A percentile compares a stretch with the other conserved stretches of the same genome.
phyloP scores from a whole-genome alignment of 2,797 vertebrate species.

The Pseudochirops corinnae region DNA sequence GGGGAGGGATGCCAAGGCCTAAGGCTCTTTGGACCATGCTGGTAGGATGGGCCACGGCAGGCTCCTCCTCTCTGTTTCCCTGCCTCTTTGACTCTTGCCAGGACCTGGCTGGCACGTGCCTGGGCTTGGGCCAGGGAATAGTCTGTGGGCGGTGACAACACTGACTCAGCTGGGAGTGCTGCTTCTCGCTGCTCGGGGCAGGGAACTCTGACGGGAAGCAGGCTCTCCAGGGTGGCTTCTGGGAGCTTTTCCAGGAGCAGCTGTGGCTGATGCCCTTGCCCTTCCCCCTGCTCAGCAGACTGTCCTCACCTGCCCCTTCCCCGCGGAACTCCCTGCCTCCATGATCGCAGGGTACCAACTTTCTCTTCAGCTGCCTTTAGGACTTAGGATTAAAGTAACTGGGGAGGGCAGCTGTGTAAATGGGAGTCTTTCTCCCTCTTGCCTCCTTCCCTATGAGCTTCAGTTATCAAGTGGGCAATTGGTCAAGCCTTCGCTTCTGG shows the following conservation, averaged over 20 bases:
- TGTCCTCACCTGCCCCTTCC: constrained; percentile 65
- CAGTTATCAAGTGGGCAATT: neutral
- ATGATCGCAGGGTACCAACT: neutral
- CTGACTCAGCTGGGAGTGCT: neutral
- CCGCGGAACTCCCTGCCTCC: neutral
- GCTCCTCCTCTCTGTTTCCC: neutral
- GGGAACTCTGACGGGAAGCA: constrained; percentile 43
- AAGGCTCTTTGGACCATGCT: neutral
- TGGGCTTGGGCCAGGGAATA: constrained; percentile 44
- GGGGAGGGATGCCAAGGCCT: accelerated
- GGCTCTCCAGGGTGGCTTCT: constrained; percentile 57
- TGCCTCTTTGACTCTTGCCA: neutral
- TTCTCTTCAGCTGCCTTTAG: constrained; percentile 3
- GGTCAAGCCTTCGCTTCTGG: neutral
- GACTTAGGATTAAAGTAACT: neutral
- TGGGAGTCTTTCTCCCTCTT: neutral
- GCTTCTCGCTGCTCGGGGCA: neutral
- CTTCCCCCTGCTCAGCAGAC: neutral
- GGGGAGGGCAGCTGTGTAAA: neutral
- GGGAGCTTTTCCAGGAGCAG: constrained; percentile 22
- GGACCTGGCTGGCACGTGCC: constrained; percentile 7
- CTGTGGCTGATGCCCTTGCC: neutral
- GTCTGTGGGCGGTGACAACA: neutral
- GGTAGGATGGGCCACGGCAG: neutral
- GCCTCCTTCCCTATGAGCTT: neutral